Base-by-base conservation (phyloP, 2,888 invertebrate genomes). In the Leptura quadrifasciata region DNA sequence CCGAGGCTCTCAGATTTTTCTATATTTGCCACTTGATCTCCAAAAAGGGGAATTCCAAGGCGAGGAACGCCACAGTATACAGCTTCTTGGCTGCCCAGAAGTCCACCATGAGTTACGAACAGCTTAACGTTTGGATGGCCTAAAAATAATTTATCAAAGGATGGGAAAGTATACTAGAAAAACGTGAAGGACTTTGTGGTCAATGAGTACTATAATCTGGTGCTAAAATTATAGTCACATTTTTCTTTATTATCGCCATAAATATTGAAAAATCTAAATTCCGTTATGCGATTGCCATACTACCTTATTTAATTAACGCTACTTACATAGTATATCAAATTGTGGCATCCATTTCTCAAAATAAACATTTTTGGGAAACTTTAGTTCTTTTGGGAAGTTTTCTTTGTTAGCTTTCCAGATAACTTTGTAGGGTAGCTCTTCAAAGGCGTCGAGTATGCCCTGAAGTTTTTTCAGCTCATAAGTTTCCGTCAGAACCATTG, bases 271-370 rank as follows among this genome's bases (percentile, higher is more conserved):
- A n/a, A n/a, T n/a, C n/a, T n/a, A n/a, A n/a, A n/a, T n/a, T n/a
- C n/a, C n/a, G n/a, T n/a, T n/a, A n/a, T n/a, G n/a, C n/a, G n/a
- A n/a, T n/a, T n/a, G n/a, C n/a, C n/a, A n/a, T n/a, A n/a, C n/a
- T n/a, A n/a, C n/a, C n/a, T n/a, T n/a, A n/a, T n/a, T n/a, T n/a
- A 17, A 9, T 52, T 20, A 24, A 10, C 17, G n/a, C 15, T 4
- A 65, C 76, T 89, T 86, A 91, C 91, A 91, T 78, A 92, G 85
- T 47, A 91, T 90, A 67, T 91, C 91, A 78, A 91, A 89, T 81
- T 92, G 91, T 24, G 92, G 91, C 87, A 91, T 90, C 91, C 91
- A 91, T 35, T 90, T 87, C 89, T 91, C 91, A 10, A 91, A 89
- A 78, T 90, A 90, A 6, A 91, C 89, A 77, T 91, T 91, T 68